Evolutionary conservation across 2,888 invertebrate species (phyloP), one percentile per base, ranked within the genome.

Genomic region (Stegophylla sp.): DNA sequence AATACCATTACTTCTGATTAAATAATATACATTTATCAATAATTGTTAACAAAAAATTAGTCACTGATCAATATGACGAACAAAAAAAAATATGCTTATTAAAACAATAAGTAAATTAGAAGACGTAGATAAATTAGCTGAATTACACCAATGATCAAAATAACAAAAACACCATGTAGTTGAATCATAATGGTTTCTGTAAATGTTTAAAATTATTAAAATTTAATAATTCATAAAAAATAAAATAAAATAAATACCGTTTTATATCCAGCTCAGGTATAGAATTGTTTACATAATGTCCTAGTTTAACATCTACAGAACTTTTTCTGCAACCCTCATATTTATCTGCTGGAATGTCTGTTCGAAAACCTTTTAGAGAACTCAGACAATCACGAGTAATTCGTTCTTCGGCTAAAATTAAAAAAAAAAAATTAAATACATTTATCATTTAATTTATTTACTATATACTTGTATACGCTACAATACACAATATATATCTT

Each of bases 101-200:
- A 82, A 71, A 43, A 77, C 76, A 69, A 82, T 64, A 63, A 82
- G 69, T 20, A 77, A 69, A 71, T 77, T 69, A 41, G 77, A 77
- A 34, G 71, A 71, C 15, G 34, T 63, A 15, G 82, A 82, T 13
- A 79, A 26, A 9, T 61, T 71, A n/a, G 82, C 81, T 7, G 82
- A 72, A 41, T 83, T 83, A 69, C 83, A 83, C 83, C 83, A 83
- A 69, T 83, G 75, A 48, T 96, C 95, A 83, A 96, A 91, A 86
- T 94, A 95, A 86, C 96, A 96, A 87, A 96, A 95, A 86, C 96
- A 96, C 90, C 92, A 96, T 56, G 91, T 91, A 10, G 93, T 93
- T 84, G 92, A 90, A 83, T 92, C 92, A 85, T 92, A 96, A 88
- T 92, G 91, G 85, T 93, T 89, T 84, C 95, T 92, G 87, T 81